phyloP scores from a whole-genome alignment of 2,888 invertebrate genomes.

The Entomobrya multifasciata region DNA sequence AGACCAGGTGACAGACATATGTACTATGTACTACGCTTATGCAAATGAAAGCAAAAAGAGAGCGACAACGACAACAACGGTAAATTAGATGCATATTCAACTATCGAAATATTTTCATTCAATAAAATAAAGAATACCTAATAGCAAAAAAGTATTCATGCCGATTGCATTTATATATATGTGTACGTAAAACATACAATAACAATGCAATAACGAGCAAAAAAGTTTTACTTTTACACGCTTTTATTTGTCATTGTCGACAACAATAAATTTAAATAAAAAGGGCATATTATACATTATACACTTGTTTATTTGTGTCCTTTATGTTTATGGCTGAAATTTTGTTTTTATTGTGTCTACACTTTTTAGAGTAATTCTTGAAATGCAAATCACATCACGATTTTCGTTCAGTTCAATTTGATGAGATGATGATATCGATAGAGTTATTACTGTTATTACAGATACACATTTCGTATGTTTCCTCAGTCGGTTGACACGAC shows the following conservation, averaged over 20 bases:
- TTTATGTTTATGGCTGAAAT: not conserved
- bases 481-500: not conserved
- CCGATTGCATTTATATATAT: too few species aligned
- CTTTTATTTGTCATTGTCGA: slow-evolving; percentile 15
- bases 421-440: not conserved
- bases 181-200: too few species aligned
- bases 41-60: slow-evolving; percentile 14
- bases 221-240: slow-evolving; percentile 30
- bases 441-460: slow-evolving; percentile 14
- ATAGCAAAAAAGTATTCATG: not conserved
- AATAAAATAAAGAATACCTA: too few species aligned
- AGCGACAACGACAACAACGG: too few species aligned
- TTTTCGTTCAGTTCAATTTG: not conserved
- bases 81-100: not conserved
- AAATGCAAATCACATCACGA: slow-evolving; percentile 9
- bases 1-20: slow-evolving; percentile 35
- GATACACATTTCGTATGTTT: not conserved
- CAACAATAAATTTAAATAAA: not conserved
- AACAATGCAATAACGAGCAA: slow-evolving; percentile 29
- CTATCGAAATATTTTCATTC: not conserved
- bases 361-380: not conserved
- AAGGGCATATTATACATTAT: too few species aligned
- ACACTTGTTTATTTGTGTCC: not conserved
- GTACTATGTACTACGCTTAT: not conserved
- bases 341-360: not conserved